Conservation (phyloP, 2,113 vertebrate species). For the Chlamydotis undulata region DNA sequence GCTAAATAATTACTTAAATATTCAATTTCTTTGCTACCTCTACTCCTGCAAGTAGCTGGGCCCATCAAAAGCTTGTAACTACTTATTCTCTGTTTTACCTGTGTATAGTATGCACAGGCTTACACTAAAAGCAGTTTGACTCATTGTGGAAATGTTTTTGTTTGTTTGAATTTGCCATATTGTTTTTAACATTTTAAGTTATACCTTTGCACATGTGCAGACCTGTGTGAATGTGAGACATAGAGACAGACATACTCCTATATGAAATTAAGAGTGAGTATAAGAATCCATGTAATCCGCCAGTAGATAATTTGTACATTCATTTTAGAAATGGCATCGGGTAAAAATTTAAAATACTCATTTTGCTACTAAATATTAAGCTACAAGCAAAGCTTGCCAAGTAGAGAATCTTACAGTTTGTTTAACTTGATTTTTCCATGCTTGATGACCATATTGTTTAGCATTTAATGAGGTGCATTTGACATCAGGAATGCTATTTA, state of each 20-base stretch:
- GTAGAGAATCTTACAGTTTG: neutral
- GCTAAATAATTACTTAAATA: neutral
- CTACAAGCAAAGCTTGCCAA: constrained; percentile 33
- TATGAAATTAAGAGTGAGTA: neutral
- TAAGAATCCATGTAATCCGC: neutral
- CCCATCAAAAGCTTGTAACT: neutral
- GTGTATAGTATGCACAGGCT: neutral
- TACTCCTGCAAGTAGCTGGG: neutral
- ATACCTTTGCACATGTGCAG: neutral
- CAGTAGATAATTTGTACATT: neutral
- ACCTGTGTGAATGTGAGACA: neutral
- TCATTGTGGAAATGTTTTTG: neutral
- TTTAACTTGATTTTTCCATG: constrained; percentile 54
- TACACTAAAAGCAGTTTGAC: neutral
- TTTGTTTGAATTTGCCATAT: neutral
- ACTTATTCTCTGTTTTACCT: neutral
- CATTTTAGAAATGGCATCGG: neutral
- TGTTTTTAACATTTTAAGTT: neutral
- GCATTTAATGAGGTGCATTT: constrained; percentile 18
- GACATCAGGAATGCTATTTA: constrained; percentile 46
- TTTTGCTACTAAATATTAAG: constrained; percentile 52
- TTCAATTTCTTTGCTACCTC: neutral
- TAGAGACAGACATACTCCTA: neutral
- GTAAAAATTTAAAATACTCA: neutral
- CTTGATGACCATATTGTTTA: constrained; percentile 47